Evolutionary conservation across 1,140 invertebrate genomes (phyloP).

Genomic region (Dolichoris vasculosae): DNA sequence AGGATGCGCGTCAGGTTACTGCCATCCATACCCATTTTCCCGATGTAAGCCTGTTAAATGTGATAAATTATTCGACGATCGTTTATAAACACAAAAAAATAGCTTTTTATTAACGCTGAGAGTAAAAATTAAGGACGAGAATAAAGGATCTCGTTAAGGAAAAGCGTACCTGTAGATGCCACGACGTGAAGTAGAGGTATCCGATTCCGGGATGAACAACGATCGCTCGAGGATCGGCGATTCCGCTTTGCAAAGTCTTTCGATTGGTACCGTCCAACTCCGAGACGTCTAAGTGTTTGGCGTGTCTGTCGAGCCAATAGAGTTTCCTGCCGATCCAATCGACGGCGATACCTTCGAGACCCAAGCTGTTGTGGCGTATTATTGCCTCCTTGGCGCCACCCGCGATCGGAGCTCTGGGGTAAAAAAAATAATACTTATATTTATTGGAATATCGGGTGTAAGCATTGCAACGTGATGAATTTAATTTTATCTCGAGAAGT

Average conservation of each 20-base stretch:
- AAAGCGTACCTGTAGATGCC: constrained; percentile 84
- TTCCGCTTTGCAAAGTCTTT: constrained; percentile 89
- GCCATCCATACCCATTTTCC: constrained; percentile 98
- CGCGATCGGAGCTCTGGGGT: constrained; percentile 66
- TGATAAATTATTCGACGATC: no score
- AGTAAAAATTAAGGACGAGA: no score
- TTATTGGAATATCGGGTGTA: no score
- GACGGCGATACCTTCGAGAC: constrained; percentile 95
- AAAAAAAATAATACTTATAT: not conserved
- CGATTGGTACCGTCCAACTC: constrained; percentile 95
- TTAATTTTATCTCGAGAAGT: no score
- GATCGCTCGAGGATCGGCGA: constrained; percentile 94
- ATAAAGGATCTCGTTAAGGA: no score
- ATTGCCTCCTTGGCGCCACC: constrained; percentile 84
- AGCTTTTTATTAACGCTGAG: no score
- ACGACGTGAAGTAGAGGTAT: constrained; percentile 96
- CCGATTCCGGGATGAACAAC: constrained; percentile 96
- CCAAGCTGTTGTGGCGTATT: constrained; percentile 93
- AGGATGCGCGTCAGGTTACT: constrained; percentile 91
- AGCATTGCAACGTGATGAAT: not conserved
- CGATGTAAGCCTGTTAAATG: constrained; percentile 94
- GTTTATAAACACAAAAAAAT: no score
- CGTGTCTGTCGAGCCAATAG: constrained; percentile 97
- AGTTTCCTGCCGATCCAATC: constrained; percentile 98
- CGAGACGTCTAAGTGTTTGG: constrained; percentile 93